phyloP scores from a whole-genome alignment of 2,113 vertebrate species.

The Salvelinus fontinalis region DNA sequence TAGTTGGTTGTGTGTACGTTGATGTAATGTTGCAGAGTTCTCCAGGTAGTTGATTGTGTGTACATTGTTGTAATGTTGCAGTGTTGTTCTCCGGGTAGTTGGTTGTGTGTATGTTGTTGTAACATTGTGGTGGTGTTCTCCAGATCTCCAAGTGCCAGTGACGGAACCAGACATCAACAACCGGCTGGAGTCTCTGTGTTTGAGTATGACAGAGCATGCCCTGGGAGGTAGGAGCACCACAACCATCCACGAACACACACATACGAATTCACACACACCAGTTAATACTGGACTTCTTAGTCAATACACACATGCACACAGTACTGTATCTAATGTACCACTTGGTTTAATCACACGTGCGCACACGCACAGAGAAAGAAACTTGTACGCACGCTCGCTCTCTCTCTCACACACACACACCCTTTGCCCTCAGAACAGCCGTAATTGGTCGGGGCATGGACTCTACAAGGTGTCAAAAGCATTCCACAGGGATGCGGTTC shows the following conservation, averaged over 20 bases:
- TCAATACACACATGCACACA: neutral
- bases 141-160: slow-evolving; percentile 93
- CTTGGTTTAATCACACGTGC: neutral
- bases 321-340: neutral
- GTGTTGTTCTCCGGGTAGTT: too few species aligned
- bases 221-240: slow-evolving; percentile 81
- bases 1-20: too few species aligned
- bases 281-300: neutral
- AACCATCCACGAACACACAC: slow-evolving; percentile 1
- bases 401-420: too few species aligned
- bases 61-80: too few species aligned
- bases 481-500: too few species aligned
- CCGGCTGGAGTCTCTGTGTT: slow-evolving; percentile 97
- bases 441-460: too few species aligned
- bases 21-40: too few species aligned
- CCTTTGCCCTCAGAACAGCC: too few species aligned
- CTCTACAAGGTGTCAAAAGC: too few species aligned
- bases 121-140: slow-evolving; percentile 17
- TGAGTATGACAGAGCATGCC: slow-evolving; percentile 98
- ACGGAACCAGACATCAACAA: slow-evolving; percentile 99
- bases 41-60: too few species aligned
- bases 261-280: slow-evolving; percentile 12
- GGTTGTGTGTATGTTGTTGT: neutral
- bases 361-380: neutral
- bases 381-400: neutral